Base-by-base conservation (phyloP, 1,140 invertebrate genomes). In the Cyphomyrmex costatus region DNA sequence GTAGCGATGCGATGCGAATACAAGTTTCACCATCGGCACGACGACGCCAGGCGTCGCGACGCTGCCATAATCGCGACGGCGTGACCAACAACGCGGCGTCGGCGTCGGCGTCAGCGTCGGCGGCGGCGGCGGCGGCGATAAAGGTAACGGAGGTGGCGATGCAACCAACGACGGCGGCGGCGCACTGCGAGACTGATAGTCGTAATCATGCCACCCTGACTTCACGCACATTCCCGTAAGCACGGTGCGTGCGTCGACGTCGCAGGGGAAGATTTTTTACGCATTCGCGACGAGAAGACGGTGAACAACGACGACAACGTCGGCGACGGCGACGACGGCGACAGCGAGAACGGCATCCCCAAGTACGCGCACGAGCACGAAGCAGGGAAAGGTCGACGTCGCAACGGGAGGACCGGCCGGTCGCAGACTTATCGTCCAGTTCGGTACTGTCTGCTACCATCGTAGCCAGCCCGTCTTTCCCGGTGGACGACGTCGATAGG, bases 201-300 rank as follows among this genome's bases (percentile, higher is more conserved):
- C 93, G 94, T 92, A 93, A 94, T 93, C 92, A 95, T 94, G 95
- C 94, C 94, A 95, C 92, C 93, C 94, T 80, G 77, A 91, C 90
- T 93, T 93, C 92, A 93, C 93, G 91, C 92, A 91, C 92, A 92
- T 89, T 87, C 86, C 86, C 89, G 90, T 91, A 86, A 86, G 82
- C 78, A 89, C 91, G 91, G 91, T 88, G 77, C 90, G 92, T 86
- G 89, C 88, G 87, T 73, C 86, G 78, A 89, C 87, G 88, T 76
- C 76, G 85, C 30, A 66, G 56, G 58, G 49, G 56, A 83, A 87
- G 61, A 82, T 78, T 42, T 88, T 46, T 82, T 53, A 51, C 36
- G 73, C 19, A 36, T 53, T 33, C 56, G 78, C 53, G 30, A 46
- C 58, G n/a, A 33, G 12, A 14, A 36, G 42, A 42, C 16, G 7